A percentile compares a stretch with the other conserved stretches of the same genome.
Conservation (phyloP, 2,113 vertebrate species). For the Mohoua ochrocephala region DNA sequence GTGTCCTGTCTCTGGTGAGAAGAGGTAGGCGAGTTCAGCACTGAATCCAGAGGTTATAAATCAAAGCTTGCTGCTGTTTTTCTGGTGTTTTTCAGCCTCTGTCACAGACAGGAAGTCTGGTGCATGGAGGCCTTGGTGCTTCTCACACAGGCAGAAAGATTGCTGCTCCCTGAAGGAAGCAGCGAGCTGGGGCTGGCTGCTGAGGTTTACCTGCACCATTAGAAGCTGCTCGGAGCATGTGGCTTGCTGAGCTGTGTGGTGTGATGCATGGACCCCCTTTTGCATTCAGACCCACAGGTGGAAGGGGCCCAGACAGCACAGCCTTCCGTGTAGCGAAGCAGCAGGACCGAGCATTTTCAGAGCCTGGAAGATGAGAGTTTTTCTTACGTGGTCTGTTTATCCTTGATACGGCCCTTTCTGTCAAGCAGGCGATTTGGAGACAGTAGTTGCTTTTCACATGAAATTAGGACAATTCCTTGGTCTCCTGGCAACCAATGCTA, state of each 20-base stretch:
- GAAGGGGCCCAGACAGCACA: not conserved
- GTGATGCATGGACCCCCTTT: conserved; percentile 34
- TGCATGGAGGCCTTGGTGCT: not conserved
- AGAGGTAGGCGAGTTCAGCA: not conserved
- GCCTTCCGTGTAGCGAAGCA: not conserved
- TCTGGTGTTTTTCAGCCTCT: not conserved
- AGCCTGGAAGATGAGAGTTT: not conserved
- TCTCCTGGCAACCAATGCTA: conserved; percentile 22
- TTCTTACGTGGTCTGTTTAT: not conserved
- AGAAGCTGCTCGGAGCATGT: conserved; percentile 7
- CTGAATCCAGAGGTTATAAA: not conserved
- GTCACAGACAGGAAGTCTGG: not conserved
- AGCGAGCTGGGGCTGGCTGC: not conserved
- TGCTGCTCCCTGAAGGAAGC: not conserved
- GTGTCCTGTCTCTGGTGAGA: not conserved
- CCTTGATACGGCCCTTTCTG: not conserved
- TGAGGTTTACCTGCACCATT: not conserved
- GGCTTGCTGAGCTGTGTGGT: conserved; percentile 50
- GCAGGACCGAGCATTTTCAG: not conserved
- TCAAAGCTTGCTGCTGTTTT: not conserved
- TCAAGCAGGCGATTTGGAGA: not conserved
- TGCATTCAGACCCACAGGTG: not conserved
- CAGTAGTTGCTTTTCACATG: not conserved
- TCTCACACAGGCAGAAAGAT: not conserved
- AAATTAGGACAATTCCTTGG: conserved; percentile 1